phyloP scores from a whole-genome alignment of 2,888 invertebrate genomes.

The Epicampocera succincta region DNA sequence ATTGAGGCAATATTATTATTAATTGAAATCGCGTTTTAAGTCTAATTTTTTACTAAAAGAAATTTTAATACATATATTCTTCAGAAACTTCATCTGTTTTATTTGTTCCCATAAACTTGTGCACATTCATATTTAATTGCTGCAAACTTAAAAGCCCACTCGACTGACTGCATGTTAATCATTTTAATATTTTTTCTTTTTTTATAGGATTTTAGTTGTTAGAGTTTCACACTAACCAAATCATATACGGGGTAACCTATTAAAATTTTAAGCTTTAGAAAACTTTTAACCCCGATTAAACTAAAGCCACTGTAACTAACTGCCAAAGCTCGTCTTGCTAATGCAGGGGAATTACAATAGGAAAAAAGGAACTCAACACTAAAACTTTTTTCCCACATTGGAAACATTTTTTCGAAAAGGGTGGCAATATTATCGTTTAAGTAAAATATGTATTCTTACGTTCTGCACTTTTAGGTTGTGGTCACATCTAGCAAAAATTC shows the following conservation, averaged over 20 bases:
- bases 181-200: constrained; percentile 71
- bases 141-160: too few relatives aligned
- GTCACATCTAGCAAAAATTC: constrained; percentile 46
- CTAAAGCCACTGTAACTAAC: constrained; percentile 58
- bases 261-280: constrained; percentile 43
- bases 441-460: constrained; percentile 38
- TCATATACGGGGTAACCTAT: constrained; percentile 8
- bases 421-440: constrained; percentile 65
- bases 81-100: too few relatives aligned
- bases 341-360: constrained; percentile 43
- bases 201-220: constrained; percentile 82
- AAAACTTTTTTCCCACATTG: neutral
- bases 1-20: too few relatives aligned
- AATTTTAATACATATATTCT: too few relatives aligned
- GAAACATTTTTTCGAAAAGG: constrained; percentile 6
- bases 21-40: too few relatives aligned
- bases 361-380: constrained; percentile 16
- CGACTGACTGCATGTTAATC: constrained; percentile 55
- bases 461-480: constrained; percentile 66
- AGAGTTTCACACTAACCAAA: constrained; percentile 18
- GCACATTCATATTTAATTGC: neutral
- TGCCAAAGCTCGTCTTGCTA: constrained; percentile 42
- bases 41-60: too few relatives aligned
- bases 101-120: too few relatives aligned
- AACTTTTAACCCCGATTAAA: constrained; percentile 33